phyloP scores from a whole-genome alignment of 2,888 invertebrate species.

The Sipunculus nudus region DNA sequence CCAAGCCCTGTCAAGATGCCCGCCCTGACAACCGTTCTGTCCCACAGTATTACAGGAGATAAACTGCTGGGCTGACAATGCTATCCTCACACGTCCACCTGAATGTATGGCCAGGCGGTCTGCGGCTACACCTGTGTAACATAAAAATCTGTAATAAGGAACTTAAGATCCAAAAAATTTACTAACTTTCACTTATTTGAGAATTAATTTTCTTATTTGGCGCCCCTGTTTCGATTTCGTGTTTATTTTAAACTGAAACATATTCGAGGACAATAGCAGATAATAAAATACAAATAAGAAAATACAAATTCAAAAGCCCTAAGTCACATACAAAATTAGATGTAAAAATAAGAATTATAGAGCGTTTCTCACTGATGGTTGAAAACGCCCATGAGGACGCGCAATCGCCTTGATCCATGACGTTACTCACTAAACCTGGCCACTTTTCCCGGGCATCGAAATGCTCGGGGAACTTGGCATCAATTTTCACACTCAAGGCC shows the following conservation, averaged over 20 bases:
- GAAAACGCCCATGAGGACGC: constrained; percentile 94
- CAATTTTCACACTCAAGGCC: constrained; percentile 46
- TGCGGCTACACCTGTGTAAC: constrained; percentile 54
- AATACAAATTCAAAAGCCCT: no score
- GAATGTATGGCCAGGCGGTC: constrained; percentile 83
- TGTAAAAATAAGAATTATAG: no score
- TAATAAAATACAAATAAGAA: no score
- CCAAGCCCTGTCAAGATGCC: constrained; percentile 92
- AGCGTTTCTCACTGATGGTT: constrained; percentile 74
- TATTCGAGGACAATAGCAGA: no score
- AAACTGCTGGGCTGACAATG: constrained; percentile 85
- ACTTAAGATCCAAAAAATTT: no score
- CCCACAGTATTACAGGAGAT: constrained; percentile 81
- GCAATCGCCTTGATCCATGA: constrained; percentile 76
- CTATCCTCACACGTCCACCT: constrained; percentile 75
- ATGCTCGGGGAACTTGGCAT: constrained; percentile 69
- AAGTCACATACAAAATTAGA: no score
- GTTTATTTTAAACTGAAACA: no score
- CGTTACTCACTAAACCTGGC: constrained; percentile 77
- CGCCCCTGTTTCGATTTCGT: no score
- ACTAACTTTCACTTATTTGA: no score
- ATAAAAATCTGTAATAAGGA: neutral
- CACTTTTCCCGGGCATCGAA: constrained; percentile 84
- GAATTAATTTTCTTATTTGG: no score
- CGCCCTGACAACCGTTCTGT: constrained; percentile 82